Percentiles rank a stretch among this genome's conserved stretches.
Conservation (phyloP, 1,140 invertebrate species). For the Drosophila chauvacae region DNA sequence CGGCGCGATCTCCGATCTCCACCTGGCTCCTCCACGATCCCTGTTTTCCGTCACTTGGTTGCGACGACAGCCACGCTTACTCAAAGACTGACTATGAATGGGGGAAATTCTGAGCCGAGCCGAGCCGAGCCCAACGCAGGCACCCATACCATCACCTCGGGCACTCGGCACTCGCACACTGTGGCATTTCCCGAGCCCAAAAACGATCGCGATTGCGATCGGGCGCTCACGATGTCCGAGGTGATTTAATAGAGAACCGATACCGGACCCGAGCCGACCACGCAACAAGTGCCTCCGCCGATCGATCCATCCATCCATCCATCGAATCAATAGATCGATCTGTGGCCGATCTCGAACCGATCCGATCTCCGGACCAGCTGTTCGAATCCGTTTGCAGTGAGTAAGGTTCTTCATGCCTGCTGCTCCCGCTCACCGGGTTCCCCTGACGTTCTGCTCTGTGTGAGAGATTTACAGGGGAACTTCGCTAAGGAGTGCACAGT, state of each 20-base stretch:
- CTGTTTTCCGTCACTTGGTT: slow-evolving; percentile 24
- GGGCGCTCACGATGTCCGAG: slow-evolving; percentile 53
- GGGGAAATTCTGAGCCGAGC: slow-evolving; percentile 63
- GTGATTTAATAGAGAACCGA: slow-evolving; percentile 66
- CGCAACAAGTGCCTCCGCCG: slow-evolving; percentile 69
- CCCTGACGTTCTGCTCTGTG: slow-evolving; percentile 21
- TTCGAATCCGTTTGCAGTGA: slow-evolving; percentile 75
- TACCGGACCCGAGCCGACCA: slow-evolving; percentile 29
- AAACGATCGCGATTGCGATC: slow-evolving; percentile 47
- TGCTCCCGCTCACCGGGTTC: slow-evolving; percentile 13
- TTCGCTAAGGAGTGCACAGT: slow-evolving; percentile 2
- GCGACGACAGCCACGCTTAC: slow-evolving; percentile 72
- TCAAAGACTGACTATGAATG: slow-evolving; percentile 81
- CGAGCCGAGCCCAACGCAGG: slow-evolving; percentile 51
- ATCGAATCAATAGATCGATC: slow-evolving; percentile 34
- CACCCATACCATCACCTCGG: slow-evolving; percentile 12
- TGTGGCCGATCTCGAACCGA: slow-evolving; percentile 33
- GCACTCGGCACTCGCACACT: slow-evolving; percentile 34
- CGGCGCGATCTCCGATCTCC: slow-evolving; percentile 19
- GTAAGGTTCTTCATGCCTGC: slow-evolving; percentile 56
- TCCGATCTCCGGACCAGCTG: slow-evolving; percentile 64
- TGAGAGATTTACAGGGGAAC: slow-evolving; percentile 23
- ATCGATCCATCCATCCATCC: slow-evolving; percentile 32
- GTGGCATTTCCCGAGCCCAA: slow-evolving; percentile 7
- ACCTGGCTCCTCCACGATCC: slow-evolving; percentile 30